Evolutionary conservation across 2,797 vertebrate species (phyloP), one percentile per base, ranked within the genome.

Genomic region (Heterohyrax brucei): DNA sequence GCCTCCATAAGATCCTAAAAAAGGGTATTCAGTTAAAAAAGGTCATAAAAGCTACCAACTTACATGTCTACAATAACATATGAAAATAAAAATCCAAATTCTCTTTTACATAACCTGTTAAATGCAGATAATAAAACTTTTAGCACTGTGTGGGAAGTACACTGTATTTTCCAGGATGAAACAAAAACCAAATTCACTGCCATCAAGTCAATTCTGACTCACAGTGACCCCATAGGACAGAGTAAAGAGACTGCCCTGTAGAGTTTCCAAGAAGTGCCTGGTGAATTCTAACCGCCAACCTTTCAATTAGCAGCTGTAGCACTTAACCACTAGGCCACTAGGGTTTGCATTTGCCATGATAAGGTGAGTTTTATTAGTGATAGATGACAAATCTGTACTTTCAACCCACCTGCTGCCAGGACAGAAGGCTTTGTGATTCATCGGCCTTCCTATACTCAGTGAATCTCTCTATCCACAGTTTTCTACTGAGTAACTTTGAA

Each of bases 1-100:
- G 97, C 94, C 89, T 97, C 97, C 97, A 94, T 89, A 98, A 98
- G 96, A 96, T 96, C 98, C 98, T 98, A 96, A 97, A 98, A 97
- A 73, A 97, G 98, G 98, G 76, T 78, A 97, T 97, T 96, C 53
- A 84, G 91, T 97, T 53, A 68, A 85, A 91, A 86, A 94, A 89
- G 73, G 64, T 50, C 33, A 93, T 70, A 85, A 90, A 90, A 92
- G 30, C 13, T 93, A 89, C 88, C 88, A 66, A 87, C 26, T 80
- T 91, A 59, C 46, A 94, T 28, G 39, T 80, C 93, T n/a, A 91
- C 75, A 94, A 18, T 6, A 66, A 39, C 59, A 87, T 95, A 64
- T 89, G 21, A 91, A 53, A 87, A 90, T 92, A 79, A 89, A 85
- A 87, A 86, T 33, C 18, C 72, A 90, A 94, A 82, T 62, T 72